Evolutionary conservation across 2,888 invertebrate genomes (phyloP).

Genomic region (Ochlodes sylvanus): DNA sequence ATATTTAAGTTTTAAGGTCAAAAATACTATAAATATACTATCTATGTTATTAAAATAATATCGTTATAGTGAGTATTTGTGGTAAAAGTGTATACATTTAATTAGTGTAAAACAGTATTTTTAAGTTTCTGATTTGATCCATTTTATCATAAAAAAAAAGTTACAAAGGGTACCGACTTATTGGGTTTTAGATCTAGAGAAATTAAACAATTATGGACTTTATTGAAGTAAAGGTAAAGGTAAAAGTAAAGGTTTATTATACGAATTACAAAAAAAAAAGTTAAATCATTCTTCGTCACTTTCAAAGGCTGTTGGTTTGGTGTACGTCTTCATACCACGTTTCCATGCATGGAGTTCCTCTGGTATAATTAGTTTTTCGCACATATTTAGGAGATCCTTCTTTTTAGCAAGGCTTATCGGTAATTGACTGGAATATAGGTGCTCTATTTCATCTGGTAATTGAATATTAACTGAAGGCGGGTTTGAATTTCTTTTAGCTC

Average conservation of each 20-base stretch:
- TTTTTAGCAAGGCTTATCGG: neutral
- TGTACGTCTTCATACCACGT: neutral
- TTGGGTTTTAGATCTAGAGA: conserved; percentile 7
- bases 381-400: neutral
- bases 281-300: neutral
- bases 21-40: too few relatives aligned
- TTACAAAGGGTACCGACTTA: conserved; percentile 7
- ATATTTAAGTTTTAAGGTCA: conserved; percentile 16
- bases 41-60: conserved; percentile 11
- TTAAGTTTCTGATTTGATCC: conserved; percentile 8
- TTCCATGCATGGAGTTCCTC: neutral
- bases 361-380: neutral
- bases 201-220: neutral
- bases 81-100: conserved; percentile 14
- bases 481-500: neutral
- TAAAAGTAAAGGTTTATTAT: neutral
- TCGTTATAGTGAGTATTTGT: conserved; percentile 18
- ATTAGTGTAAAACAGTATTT: conserved; percentile 15
- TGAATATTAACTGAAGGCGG: conserved; percentile 1
- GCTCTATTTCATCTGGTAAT: neutral
- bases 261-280: neutral
- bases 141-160: conserved; percentile 5
- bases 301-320: neutral
- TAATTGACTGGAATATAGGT: neutral
- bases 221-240: too few relatives aligned